Base-by-base conservation (phyloP, 2,888 invertebrate species). In the Stenodera caucasica region DNA sequence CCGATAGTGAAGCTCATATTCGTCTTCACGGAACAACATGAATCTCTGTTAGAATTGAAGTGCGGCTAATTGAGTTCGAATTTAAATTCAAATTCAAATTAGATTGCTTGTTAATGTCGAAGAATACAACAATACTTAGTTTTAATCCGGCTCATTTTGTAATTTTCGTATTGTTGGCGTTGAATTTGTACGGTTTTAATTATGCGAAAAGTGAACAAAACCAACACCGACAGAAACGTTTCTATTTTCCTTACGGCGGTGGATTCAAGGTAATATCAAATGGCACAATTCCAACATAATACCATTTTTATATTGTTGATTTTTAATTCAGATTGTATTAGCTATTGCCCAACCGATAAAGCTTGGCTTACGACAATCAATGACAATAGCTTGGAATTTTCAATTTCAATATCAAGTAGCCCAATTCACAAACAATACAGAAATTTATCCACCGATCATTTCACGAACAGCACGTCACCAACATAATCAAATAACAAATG, bases 351-450 rank as follows among this genome's bases (percentile, higher is more conserved):
- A 83, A 0, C 89, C 89, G 1, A 79, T 89, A 6, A 80, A 83
- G 29, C 59, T 80, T 23, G 82, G 84, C 8, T 80, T 82, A 0
- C 85, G 84, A 50, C 81, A 86, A 57, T 83, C 80, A 57, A 73
- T 89, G 65, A 78, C 81, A 0, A 86, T 87, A 63, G 84, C 82
- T 0, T 83, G 83, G 55, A 88, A 88, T 75, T 82, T 89, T 61
- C 89, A 89, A 75, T 88, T 85, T 74, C 89, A 89, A 72, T 89
- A 87, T 72, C 55, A 65, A 1, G n/a, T 32, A 14, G 61, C 68
- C 0, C 66, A 70, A 23, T 73, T 78, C 6, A 69, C 69, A 57
- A 79, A 78, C 65, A 69, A 57, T 30, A 63, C 63, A 23, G 29
- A 40, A 53, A 69, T 61, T 29, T 78, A 72, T 66, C 80, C 80